These are phyloP conservation scores for Nasonia vitripennis DNA, from an alignment of 1,140 invertebrate species.

Conservation along the genomic window DNA sequence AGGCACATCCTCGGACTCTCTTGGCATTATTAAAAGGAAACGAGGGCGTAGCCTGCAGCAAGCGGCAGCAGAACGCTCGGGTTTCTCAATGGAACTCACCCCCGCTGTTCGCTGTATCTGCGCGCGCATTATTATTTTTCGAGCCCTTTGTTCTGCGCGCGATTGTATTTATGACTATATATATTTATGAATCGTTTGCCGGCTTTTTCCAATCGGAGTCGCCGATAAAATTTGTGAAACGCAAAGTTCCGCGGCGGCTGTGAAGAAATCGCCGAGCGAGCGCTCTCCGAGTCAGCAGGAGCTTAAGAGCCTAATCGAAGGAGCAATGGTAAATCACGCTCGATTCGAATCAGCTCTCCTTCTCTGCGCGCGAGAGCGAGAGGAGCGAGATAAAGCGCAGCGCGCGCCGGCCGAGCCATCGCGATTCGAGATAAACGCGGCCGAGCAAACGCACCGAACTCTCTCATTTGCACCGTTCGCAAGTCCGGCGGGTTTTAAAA, in stretches of 20 bases:
- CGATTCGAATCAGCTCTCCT: conserved; percentile 38
- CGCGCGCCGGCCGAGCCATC: conserved; percentile 5
- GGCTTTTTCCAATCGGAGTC: conserved; percentile 3
- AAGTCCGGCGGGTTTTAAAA: conserved; percentile 34
- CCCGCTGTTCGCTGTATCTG: not conserved
- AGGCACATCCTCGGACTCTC: conserved; percentile 29
- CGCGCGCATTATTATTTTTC: not conserved
- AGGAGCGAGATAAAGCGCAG: conserved; percentile 12
- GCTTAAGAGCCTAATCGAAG: conserved; percentile 46
- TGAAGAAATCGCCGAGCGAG: not conserved
- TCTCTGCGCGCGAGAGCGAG: not conserved
- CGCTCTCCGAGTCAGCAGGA: conserved; percentile 1
- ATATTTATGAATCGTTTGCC: too few relatives aligned
- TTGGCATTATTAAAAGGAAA: conserved; percentile 21
- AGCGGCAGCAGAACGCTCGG: conserved; percentile 25
- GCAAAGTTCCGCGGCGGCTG: conserved; percentile 13
- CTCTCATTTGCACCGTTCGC: conserved; percentile 50
- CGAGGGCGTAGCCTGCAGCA: conserved; percentile 46
- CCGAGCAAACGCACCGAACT: conserved; percentile 37
- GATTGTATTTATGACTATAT: too few relatives aligned
- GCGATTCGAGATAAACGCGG: conserved; percentile 47
- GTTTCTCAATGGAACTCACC: conserved; percentile 33
- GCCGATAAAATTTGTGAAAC: conserved; percentile 27
- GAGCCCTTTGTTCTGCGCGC: not conserved
- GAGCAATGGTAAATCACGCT: conserved; percentile 46